Evolutionary conservation across 2,888 invertebrate genomes (phyloP).

Genomic region (Agrotis exclamationis): DNA sequence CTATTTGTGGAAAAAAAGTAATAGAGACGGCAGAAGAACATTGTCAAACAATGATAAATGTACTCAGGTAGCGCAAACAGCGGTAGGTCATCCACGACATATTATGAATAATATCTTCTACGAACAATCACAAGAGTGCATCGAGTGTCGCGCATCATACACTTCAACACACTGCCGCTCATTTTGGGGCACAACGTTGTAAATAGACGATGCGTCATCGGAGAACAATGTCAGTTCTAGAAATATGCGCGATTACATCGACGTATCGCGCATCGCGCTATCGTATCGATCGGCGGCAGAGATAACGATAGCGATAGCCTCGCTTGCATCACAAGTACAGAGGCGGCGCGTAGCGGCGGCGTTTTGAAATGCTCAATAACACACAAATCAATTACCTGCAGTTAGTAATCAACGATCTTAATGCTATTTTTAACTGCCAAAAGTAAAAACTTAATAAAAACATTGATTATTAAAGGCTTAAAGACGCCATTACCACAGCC

Average conservation of each 20-base stretch:
- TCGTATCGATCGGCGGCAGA: constrained; percentile 43
- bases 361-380: background rate
- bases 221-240: constrained; percentile 41
- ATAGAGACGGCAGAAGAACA: background rate
- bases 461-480: too few species aligned
- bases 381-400: background rate
- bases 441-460: too few species aligned
- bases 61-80: background rate
- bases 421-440: background rate
- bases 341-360: background rate
- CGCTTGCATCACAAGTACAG: constrained; percentile 32
- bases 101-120: too few species aligned
- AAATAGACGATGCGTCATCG: constrained; percentile 35
- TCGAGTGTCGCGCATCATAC: background rate
- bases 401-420: background rate
- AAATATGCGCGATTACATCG: constrained; percentile 37
- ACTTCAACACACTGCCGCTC: background rate
- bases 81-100: too few species aligned
- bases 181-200: background rate
- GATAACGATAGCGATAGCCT: constrained; percentile 19
- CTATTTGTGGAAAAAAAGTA: background rate
- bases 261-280: constrained; percentile 23
- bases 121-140: background rate
- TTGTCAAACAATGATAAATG: background rate
- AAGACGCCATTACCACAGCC: too few species aligned